Conservation (phyloP, 2,113 vertebrate genomes). For the Cacatua alba region DNA sequence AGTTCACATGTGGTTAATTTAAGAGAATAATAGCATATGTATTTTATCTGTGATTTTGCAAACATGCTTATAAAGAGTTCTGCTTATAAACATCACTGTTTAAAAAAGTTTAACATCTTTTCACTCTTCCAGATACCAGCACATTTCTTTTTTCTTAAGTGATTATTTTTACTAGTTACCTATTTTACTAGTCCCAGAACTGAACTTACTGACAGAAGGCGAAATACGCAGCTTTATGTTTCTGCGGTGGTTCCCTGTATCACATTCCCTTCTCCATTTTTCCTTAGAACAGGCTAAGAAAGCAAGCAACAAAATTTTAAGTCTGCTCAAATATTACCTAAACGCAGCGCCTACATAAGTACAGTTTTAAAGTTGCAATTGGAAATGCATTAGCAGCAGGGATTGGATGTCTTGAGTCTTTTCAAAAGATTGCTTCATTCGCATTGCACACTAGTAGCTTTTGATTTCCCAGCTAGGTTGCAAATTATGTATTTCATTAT, state of each 20-base stretch:
- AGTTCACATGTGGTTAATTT: neutral
- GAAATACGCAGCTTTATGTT: neutral
- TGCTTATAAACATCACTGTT: neutral
- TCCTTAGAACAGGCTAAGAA: neutral
- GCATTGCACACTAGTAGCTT: neutral
- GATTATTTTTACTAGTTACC: neutral
- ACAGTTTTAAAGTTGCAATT: neutral
- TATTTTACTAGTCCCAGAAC: neutral
- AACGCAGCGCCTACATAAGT: neutral
- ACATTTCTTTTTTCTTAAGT: neutral
- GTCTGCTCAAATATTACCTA: neutral
- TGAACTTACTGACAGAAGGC: neutral
- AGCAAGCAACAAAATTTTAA: neutral
- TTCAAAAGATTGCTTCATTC: conserved; percentile 10
- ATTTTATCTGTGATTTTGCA: neutral
- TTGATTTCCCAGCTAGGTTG: neutral
- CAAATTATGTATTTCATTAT: neutral
- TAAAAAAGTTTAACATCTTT: neutral
- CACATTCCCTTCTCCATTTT: neutral
- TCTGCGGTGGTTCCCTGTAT: neutral
- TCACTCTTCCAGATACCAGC: neutral
- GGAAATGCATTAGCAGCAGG: conserved; percentile 41
- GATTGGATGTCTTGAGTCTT: neutral
- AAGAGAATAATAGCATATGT: neutral
- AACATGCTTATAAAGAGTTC: neutral